Evolutionary conservation across 2,113 vertebrate genomes (phyloP), one percentile per base, ranked within the genome.

Genomic region (Ariopsis seemanni): DNA sequence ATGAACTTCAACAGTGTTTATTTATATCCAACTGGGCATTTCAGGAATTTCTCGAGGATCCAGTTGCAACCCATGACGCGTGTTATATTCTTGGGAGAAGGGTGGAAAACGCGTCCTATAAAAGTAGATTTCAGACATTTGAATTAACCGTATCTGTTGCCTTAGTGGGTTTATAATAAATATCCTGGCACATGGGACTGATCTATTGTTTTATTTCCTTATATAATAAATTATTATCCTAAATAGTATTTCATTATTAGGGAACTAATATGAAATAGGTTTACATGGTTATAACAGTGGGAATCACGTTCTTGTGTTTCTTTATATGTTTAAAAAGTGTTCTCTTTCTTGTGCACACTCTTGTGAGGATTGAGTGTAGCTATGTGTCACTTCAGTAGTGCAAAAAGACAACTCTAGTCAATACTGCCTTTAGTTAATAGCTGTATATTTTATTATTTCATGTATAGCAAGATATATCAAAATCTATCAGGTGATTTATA

Each of bases 401-500:
- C 60, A 87, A 88, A 12, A 25, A 84, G 60, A 81, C 75, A 78
- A 82, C 84, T 85, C n/a, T 81, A 62, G 67, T 87, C 86, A 75
- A 74, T 48, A 60, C 42, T 27, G 30, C 77, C 58, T 69, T 90
- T 83, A 85, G 60, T 86, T 67, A 88, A 88, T 89, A 90, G 83
- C 53, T 85, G 60, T 84, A 86, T 77, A 90, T 86, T 90, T 90
- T 90, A 90, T 90, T 90, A 82, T 58, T 67, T 88, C 4, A 84
- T 80, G 65, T 85, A 75, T 88, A 82, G 81, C 87, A 88, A 88
- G 67, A 82, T 88, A 90, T 90, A 90, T 90, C 81, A 90, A 87
- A 90, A 90, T 88, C 82, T 86, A 87, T 90, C 48, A 53, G 57
- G 20, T 90, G 89, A 67, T 86, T 87, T 86, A 88, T 50, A 86